Base-by-base conservation (phyloP, 2,113 vertebrate species). In the Mesocricetus auratus region DNA sequence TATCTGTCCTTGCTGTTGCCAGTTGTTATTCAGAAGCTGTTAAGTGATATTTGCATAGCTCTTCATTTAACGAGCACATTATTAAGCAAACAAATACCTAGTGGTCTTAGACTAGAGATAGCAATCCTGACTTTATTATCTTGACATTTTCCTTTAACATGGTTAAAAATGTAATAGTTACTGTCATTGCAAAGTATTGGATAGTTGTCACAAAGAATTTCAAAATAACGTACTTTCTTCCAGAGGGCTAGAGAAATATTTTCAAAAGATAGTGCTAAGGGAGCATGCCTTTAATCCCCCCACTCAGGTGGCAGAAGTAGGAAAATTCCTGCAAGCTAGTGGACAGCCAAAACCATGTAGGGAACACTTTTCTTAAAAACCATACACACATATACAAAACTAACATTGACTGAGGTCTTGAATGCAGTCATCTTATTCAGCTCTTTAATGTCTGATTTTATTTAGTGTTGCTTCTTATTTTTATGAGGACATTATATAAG, bases 1-100 rank as follows among this genome's bases (percentile, higher is more conserved):
- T 95, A 86, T 16, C 75, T 87, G 45, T 12, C 19, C 74, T 90
- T 81, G 36, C 68, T 92, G 75, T 83, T 95, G 79, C 89, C 60
- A 68, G 12, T 82, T 95, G 6, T 36, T 60, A n/a, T 45, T 85
- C 42, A 62, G 56, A 42, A 75, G 74, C 56, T 90, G 5, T n/a
- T 75, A 94, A 89, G 31, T 81, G 66, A 73, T 77, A 93, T 90
- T 22, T 71, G 7, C 21, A 53, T 85, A 42, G 71, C 36, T 79
- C 13, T 90, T 16, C 50, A 47, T 75, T 97, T 9, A 53, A 66
- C 68, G 21, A 2, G 91, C 6, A 24, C 29, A 7, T 24, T 58
- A 85, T 78, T 87, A 24, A 93, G 42, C 36, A n/a, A 85, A 66
- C 69, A 21, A 12, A 66, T 94, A 21, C 50, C 62, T 89, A 42